Percentiles rank a stretch among this genome's conserved stretches.
Evolutionary conservation across 2,888 invertebrate species (phyloP).

Genomic region (Fissipunctia ypsillon): DNA sequence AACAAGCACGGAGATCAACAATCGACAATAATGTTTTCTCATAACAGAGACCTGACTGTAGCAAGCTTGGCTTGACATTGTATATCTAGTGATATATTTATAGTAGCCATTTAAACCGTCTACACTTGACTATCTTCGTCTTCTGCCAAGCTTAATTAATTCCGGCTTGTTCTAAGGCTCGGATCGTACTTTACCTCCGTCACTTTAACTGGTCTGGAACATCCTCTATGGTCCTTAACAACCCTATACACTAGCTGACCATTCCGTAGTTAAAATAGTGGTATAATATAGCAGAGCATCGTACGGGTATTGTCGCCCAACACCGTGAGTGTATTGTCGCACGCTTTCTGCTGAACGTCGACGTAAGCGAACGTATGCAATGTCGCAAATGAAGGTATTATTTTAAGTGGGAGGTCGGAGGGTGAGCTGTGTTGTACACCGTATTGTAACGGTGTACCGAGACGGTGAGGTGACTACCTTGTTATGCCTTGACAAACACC

Average conservation of each 20-base stretch:
- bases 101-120: neutral
- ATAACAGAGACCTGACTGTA: neutral
- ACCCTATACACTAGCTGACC: neutral
- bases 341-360: neutral
- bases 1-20: neutral
- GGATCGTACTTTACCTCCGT: no score
- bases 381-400: constrained; percentile 71
- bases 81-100: neutral
- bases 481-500: neutral
- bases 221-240: neutral
- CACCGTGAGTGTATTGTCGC: constrained; percentile 15
- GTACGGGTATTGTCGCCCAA: neutral
- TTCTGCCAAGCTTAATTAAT: neutral
- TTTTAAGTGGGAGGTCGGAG: constrained; percentile 67
- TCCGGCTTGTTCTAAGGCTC: no score
- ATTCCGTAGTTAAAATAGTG: neutral
- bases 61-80: neutral
- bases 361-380: constrained; percentile 55
- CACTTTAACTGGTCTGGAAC: neutral
- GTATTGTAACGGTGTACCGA: constrained; percentile 7
- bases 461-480: neutral
- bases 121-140: neutral
- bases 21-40: neutral
- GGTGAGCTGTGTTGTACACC: constrained; percentile 59
- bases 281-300: neutral